These are phyloP conservation scores for Ridgeia piscesae DNA, from an alignment of 1,140 invertebrate genomes.

Conservation along the genomic window DNA sequence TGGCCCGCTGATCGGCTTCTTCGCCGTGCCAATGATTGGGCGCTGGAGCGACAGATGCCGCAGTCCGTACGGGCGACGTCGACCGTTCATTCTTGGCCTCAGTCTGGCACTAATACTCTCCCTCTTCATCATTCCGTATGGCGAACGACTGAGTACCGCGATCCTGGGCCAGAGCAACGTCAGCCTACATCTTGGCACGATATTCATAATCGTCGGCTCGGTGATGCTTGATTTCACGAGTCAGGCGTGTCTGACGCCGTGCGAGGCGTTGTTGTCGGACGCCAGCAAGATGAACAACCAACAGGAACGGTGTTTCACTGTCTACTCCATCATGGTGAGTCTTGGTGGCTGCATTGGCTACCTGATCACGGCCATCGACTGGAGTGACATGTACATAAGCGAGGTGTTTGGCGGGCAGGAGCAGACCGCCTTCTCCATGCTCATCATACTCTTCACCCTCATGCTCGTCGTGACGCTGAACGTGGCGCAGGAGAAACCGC, in stretches of 20 bases:
- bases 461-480: slow-evolving; percentile 45
- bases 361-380: slow-evolving; percentile 60
- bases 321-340: slow-evolving; percentile 61
- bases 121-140: slow-evolving; percentile 53
- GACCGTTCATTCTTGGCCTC: slow-evolving; percentile 60
- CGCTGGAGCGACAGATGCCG: slow-evolving; percentile 57
- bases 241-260: slow-evolving; percentile 60
- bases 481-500: slow-evolving; percentile 39
- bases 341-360: slow-evolving; percentile 61
- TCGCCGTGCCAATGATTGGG: slow-evolving; percentile 59
- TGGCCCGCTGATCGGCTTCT: slow-evolving; percentile 58
- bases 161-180: slow-evolving; percentile 35
- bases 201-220: slow-evolving; percentile 53
- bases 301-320: slow-evolving; percentile 55
- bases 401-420: slow-evolving; percentile 51
- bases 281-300: slow-evolving; percentile 48
- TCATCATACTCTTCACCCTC: slow-evolving; percentile 49
- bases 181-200: slow-evolving; percentile 38
- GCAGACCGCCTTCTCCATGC: slow-evolving; percentile 48
- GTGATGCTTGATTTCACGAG: slow-evolving; percentile 60
- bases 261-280: slow-evolving; percentile 60
- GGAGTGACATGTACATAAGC: slow-evolving; percentile 51
- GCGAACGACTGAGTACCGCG: slow-evolving; percentile 41
- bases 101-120: slow-evolving; percentile 53
- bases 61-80: slow-evolving; percentile 56